Conservation (phyloP, 2,113 vertebrate genomes). For the Leucopsar rothschildi region DNA sequence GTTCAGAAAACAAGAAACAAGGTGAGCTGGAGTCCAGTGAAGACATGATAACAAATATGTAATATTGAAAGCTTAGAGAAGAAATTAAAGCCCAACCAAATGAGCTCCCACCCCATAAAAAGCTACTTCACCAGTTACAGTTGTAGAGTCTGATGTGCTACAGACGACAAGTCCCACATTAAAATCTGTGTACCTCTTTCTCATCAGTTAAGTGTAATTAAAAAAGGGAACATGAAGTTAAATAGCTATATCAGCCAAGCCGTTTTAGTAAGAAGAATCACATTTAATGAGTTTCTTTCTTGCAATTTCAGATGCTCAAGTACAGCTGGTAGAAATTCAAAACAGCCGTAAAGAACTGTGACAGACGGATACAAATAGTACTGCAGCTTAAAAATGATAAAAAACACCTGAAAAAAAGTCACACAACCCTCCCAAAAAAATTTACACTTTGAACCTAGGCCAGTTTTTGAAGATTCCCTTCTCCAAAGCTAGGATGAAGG, state of each 20-base stretch:
- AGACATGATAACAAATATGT: not conserved
- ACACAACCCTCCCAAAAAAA: slow-evolving; percentile 73
- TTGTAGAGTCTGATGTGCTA: not conserved
- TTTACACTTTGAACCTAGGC: slow-evolving; percentile 81
- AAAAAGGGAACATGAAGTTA: slow-evolving; percentile 56
- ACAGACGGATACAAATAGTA: slow-evolving; percentile 82
- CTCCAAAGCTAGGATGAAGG: slow-evolving; percentile 68
- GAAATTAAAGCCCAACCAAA: not conserved
- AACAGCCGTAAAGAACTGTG: slow-evolving; percentile 79
- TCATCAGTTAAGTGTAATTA: not conserved
- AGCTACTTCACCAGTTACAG: not conserved
- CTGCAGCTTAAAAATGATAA: slow-evolving; percentile 82
- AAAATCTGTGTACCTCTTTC: not conserved
- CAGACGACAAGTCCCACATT: not conserved
- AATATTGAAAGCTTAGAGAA: not conserved
- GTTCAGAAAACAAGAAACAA: slow-evolving; percentile 47
- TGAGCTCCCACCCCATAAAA: not conserved
- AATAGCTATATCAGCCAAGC: slow-evolving; percentile 75
- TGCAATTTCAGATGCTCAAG: slow-evolving; percentile 78
- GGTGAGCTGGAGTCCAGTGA: not conserved
- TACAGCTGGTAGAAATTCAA: slow-evolving; percentile 82
- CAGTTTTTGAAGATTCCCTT: slow-evolving; percentile 75
- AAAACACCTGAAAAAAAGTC: slow-evolving; percentile 77
- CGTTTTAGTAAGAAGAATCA: slow-evolving; percentile 79
- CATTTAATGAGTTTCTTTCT: slow-evolving; percentile 82